These are phyloP conservation scores for Harpagoxenus sublaevis DNA, from an alignment of 2,888 invertebrate species.

Conservation along the genomic window DNA sequence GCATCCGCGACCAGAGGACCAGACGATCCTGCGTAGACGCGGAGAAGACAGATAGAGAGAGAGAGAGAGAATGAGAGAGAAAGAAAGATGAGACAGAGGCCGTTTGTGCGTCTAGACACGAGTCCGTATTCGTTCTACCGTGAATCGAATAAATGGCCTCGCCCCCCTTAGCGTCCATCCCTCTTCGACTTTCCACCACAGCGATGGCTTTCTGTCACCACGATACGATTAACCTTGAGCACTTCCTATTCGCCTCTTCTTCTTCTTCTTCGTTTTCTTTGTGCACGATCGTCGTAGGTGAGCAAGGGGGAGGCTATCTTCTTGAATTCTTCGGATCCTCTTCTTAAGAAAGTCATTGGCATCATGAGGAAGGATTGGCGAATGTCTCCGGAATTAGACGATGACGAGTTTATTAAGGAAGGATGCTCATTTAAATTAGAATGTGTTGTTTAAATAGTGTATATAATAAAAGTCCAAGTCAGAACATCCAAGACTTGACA, in stretches of 20 bases:
- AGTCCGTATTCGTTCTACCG: slow-evolving; percentile 75
- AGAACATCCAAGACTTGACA: not conserved
- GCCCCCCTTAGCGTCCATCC: slow-evolving; percentile 61
- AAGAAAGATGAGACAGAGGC: slow-evolving; percentile 57
- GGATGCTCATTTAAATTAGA: not conserved
- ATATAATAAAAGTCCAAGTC: not conserved
- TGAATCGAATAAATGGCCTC: slow-evolving; percentile 76
- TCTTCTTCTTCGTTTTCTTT: slow-evolving; percentile 51
- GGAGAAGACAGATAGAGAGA: not conserved
- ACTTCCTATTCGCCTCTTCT: slow-evolving; percentile 66
- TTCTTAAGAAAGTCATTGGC: slow-evolving; percentile 54
- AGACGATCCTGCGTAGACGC: slow-evolving; percentile 45
- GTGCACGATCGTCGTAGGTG: slow-evolving; percentile 41
- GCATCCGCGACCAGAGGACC: slow-evolving; percentile 39
- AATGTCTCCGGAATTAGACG: slow-evolving; percentile 19
- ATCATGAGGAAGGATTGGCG: slow-evolving; percentile 33
- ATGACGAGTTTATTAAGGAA: not conserved
- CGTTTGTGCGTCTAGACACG: slow-evolving; percentile 75
- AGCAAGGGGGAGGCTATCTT: slow-evolving; percentile 59
- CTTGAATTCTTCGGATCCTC: slow-evolving; percentile 51
- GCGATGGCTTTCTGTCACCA: slow-evolving; percentile 72
- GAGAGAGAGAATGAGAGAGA: slow-evolving; percentile 21
- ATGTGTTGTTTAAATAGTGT: not conserved
- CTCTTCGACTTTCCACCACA: slow-evolving; percentile 67
- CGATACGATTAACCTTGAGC: slow-evolving; percentile 77